A percentile compares a stretch with the other conserved stretches of the same genome.
phyloP scores from a whole-genome alignment of 2,113 vertebrate genomes.

The Leucopsar rothschildi region DNA sequence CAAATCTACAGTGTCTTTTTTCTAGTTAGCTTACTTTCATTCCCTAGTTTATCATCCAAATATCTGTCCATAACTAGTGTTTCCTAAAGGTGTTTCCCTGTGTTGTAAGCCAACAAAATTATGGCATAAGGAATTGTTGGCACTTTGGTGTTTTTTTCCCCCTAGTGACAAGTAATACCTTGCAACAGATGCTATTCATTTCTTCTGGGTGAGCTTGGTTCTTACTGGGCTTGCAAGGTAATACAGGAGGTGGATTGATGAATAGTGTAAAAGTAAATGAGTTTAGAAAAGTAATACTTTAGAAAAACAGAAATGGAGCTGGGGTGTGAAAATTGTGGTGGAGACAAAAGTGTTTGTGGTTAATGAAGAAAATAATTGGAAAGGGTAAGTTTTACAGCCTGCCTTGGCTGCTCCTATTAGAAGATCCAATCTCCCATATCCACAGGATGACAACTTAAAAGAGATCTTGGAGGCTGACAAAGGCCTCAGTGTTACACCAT shows the following conservation, averaged over 20 bases:
- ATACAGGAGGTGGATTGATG: not conserved
- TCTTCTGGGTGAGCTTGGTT: not conserved
- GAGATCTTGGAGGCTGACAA: not conserved
- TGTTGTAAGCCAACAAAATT: not conserved
- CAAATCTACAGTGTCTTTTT: not conserved
- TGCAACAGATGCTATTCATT: not conserved
- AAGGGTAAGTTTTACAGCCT: not conserved
- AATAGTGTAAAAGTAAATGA: not conserved
- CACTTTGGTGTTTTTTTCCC: not conserved
- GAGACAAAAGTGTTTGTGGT: not conserved
- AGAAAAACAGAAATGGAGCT: not conserved
- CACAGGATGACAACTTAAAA: not conserved
- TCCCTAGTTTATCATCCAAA: not conserved
- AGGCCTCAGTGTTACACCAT: not conserved
- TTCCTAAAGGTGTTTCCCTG: not conserved
- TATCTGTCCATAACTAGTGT: not conserved
- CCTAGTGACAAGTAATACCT: not conserved
- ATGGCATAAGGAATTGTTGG: not conserved
- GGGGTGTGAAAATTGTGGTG: not conserved
- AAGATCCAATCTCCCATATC: not conserved
- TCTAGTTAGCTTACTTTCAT: not conserved
- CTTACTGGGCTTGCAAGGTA: not conserved
- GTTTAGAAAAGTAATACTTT: not conserved
- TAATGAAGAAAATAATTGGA: conserved; percentile 13
- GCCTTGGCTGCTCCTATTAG: not conserved